Base-by-base conservation (phyloP, 2,888 invertebrate genomes). In the Macrosoma leucophasiata region DNA sequence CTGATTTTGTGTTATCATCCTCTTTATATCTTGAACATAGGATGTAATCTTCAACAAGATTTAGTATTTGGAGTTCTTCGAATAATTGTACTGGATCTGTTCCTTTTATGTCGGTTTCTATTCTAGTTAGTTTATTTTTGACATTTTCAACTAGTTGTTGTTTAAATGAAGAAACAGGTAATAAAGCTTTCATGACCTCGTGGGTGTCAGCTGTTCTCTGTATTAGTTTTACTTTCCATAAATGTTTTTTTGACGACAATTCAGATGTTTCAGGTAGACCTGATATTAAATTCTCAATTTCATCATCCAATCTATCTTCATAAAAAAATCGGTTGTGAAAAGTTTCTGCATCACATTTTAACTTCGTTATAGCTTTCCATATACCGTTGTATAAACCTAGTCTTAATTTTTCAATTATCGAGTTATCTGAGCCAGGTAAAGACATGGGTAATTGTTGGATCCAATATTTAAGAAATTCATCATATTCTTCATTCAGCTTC, bases 301-400 rank as follows among this genome's bases (percentile, higher is more conserved):
- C 76, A 20, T 72, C 60, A 24, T 71, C 73, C 13, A 82, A 52
- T 2, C 60, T 41, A 34, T 75, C 71, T 51, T 72, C 62, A 28
- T 59, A 73, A 31, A 62, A 56, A 43, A 67, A 66, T 3, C 52
- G 49, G 34, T 77, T 65, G 4, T 44, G 21, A 31, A 60, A 50
- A 17, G 51, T 50, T 2, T 43, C 49, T 1, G 66, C 67, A 19
- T 69, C 58, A 44, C 62, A 55, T 48, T 66, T 63, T 4, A 73
- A 26, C 46, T 69, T 72, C 1, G 59, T 58, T 1, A 74, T 46
- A 7, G 52, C 52, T 56, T 70, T 64, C 64, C 65, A 70, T 17
- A 73, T 46, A 1, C 67, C 66, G 29, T 69, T 68, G 17, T 60
- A 59, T 3, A 78, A 46, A 0, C 58, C 62, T n/a, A 53, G 17